A percentile compares a stretch with the other conserved stretches of the same genome.
These are phyloP conservation scores for Enteromius thamalakanensis DNA, from an alignment of 2,797 vertebrate genomes.

Conservation along the genomic window DNA sequence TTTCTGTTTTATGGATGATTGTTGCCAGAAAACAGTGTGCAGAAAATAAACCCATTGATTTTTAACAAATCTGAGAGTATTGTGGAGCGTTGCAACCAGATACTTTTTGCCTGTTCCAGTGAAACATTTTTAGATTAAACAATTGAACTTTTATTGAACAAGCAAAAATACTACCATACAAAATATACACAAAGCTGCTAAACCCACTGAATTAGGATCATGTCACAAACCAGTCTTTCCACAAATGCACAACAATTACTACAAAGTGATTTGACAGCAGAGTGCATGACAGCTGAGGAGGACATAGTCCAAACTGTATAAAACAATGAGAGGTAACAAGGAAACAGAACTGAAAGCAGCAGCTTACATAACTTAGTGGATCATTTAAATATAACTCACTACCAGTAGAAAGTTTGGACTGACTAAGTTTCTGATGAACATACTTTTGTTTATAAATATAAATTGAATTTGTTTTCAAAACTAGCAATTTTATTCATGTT, in stretches of 20 bases:
- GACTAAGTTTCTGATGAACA: background rate
- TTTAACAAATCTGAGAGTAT: background rate
- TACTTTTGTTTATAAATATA: background rate
- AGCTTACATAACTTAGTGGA: constrained; percentile 23
- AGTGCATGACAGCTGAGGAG: constrained; percentile 18
- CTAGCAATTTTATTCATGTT: background rate
- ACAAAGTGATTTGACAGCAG: constrained; percentile 30
- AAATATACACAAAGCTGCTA: constrained; percentile 11
- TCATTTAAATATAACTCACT: constrained; percentile 1
- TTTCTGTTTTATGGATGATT: background rate
- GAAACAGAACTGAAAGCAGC: constrained; percentile 14
- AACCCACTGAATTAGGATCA: background rate
- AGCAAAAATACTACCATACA: background rate
- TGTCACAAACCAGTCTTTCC: constrained; percentile 6
- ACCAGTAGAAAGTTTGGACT: background rate
- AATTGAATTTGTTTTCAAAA: background rate
- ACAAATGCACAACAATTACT: constrained; percentile 26
- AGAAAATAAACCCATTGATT: background rate
- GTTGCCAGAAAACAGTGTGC: background rate
- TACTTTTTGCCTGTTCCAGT: background rate
- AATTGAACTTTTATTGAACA: background rate
- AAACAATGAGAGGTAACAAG: constrained; percentile 54
- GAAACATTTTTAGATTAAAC: background rate
- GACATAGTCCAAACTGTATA: constrained; percentile 57
- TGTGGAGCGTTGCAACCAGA: background rate